Evolutionary conservation across 2,113 vertebrate species (phyloP), one percentile per base, ranked within the genome.

Genomic region (Petaurus breviceps): DNA sequence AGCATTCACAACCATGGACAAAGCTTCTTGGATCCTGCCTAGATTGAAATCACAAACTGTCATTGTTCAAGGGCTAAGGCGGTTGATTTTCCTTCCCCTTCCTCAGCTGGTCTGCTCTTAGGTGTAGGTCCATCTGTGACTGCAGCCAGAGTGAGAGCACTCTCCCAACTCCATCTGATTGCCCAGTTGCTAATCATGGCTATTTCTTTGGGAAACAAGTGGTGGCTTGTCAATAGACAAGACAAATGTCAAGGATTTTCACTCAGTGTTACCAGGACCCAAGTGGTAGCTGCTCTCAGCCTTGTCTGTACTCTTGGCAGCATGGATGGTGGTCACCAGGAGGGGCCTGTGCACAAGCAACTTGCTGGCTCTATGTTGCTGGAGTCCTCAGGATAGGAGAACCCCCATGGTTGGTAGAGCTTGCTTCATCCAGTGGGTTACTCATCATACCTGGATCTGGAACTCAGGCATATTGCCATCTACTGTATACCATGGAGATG

Each of bases 401-500:
- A n/a, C 16, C 19, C 37, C 31, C 37, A 1, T 16, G 68, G 31
- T 37, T 68, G 57, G 57, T 37, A 37, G 57, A 37, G 28, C 10
- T 31, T 84, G 37, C n/a, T 84, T 84, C 7, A 8, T 84, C 6
- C 68, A 43, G n/a, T 43, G 37, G 22, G 22, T 43, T 22, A 43
- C 4, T 84, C n/a, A 43, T 43, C 14, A 37, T 37, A 0, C 11
- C 31, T n/a, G 16, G 68, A 19, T 14, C 68, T n/a, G 6, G 3
- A n/a, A n/a, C 14, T n/a, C 68, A 22, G 68, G 3, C n/a, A 77
- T 16, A 23, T 43, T 43, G 6, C 6, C 6, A 84, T 43, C n/a
- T 1, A 2, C 68, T 7, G 1, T 8, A 8, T 43, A 84, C 0
- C 16, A 22, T 1, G 43, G 22, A 77, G 19, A 19, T 14, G 1